Conservation (phyloP, 2,797 vertebrate species). For the Hippocampus kuda region DNA sequence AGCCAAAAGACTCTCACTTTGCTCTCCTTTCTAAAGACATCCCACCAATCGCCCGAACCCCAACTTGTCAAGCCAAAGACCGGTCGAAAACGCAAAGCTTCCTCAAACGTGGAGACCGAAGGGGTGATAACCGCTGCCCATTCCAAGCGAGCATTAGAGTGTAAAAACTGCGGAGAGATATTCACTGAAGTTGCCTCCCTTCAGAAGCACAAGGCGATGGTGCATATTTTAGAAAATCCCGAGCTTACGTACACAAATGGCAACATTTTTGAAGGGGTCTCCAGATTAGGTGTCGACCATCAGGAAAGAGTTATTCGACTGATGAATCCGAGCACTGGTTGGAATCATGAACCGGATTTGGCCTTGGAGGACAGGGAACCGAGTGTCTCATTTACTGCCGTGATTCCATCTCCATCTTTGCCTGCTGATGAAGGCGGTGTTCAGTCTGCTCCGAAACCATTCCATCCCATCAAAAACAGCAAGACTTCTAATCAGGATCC, state of each 20-base stretch:
- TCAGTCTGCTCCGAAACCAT: constrained; percentile 15
- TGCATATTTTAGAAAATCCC: constrained; percentile 60
- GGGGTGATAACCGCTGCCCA: constrained; percentile 58
- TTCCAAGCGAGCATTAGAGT: constrained; percentile 61
- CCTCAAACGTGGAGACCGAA: constrained; percentile 59
- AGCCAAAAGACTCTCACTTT: constrained; percentile 47
- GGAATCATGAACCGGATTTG: constrained; percentile 66
- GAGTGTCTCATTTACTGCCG: constrained; percentile 66
- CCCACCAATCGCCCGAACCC: constrained; percentile 18
- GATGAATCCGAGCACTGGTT: constrained; percentile 58
- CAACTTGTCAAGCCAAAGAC: constrained; percentile 50
- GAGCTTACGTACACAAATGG: constrained; percentile 57
- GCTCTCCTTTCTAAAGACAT: constrained; percentile 39
- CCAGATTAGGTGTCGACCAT: constrained; percentile 39
- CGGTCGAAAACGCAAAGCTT: constrained; percentile 63
- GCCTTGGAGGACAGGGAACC: constrained; percentile 53
- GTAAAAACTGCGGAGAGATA: constrained; percentile 65
- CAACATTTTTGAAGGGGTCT: constrained; percentile 61
- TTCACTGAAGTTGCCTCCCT: constrained; percentile 65
- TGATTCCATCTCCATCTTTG: constrained; percentile 68
- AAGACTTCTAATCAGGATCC: neutral
- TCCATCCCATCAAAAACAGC: constrained; percentile 16
- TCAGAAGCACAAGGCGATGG: constrained; percentile 63
- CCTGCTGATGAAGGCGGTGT: constrained; percentile 27
- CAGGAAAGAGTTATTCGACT: constrained; percentile 24